These are phyloP conservation scores for Chydorus sphaericus DNA, from an alignment of 2,888 invertebrate genomes.

Conservation along the genomic window DNA sequence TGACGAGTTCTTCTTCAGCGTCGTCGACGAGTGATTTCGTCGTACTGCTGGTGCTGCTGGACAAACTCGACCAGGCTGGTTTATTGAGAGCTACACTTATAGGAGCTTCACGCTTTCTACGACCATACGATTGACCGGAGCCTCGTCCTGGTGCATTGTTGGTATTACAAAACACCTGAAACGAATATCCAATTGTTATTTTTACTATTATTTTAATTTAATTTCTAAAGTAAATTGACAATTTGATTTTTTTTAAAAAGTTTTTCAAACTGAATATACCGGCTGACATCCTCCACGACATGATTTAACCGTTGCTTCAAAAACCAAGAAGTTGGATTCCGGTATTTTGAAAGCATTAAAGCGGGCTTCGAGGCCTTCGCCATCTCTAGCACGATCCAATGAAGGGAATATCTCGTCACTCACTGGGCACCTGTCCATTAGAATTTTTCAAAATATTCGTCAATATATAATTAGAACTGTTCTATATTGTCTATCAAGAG, in stretches of 20 bases:
- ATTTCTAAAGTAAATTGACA: no score
- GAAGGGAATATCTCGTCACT: constrained; percentile 85
- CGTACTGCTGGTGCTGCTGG: neutral
- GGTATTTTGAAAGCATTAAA: constrained; percentile 91
- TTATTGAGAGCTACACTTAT: constrained; percentile 4
- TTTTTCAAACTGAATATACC: constrained; percentile 29
- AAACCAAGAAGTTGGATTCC: constrained; percentile 82
- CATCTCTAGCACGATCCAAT: constrained; percentile 65
- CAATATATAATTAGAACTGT: no score
- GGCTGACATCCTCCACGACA: constrained; percentile 82
- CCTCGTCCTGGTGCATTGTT: constrained; percentile 49
- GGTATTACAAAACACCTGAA: constrained; percentile 62
- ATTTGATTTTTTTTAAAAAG: neutral
- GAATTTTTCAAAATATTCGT: neutral
- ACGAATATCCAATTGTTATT: constrained; percentile 1
- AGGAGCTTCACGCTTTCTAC: constrained; percentile 16
- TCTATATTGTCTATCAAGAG: no score
- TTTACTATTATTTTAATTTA: neutral
- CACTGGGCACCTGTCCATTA: constrained; percentile 59
- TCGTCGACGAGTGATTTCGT: constrained; percentile 13
- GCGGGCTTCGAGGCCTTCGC: constrained; percentile 74
- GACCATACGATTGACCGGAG: constrained; percentile 61
- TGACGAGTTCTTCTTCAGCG: constrained; percentile 53
- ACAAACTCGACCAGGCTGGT: constrained; percentile 6
- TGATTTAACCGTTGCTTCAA: constrained; percentile 79